Percentiles rank a stretch among this genome's conserved stretches.
These are phyloP conservation scores for Palythoa heliodiscus DNA, from an alignment of 92 coral and sea anemone genomes.

Conservation along the genomic window DNA sequence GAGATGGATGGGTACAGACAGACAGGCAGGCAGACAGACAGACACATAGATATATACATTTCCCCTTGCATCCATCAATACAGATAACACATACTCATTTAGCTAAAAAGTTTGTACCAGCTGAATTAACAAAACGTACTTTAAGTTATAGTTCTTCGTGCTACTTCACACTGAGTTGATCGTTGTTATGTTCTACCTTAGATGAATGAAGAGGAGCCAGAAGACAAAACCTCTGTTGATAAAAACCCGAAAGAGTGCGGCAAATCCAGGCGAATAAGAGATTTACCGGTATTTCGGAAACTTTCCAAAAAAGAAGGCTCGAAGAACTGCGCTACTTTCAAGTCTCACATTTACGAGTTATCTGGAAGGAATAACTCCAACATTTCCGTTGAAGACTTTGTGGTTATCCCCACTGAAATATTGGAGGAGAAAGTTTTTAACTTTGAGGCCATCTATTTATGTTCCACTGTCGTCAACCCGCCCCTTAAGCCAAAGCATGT, in stretches of 20 bases:
- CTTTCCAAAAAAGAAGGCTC: conserved; percentile 23
- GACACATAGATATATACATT: neutral
- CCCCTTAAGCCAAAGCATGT: conserved; percentile 92
- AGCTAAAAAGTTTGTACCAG: neutral
- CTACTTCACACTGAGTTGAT: neutral
- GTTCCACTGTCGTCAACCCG: conserved; percentile 92
- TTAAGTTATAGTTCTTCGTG: neutral
- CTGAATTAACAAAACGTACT: neutral
- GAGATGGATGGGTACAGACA: too few species aligned
- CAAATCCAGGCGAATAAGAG: conserved; percentile 24
- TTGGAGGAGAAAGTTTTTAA: conserved; percentile 69
- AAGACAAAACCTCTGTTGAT: conserved; percentile 9
- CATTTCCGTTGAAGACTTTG: conserved; percentile 47
- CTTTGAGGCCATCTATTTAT: conserved; percentile 76
- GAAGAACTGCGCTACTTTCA: conserved; percentile 15
- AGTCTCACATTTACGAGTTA: neutral
- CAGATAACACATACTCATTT: neutral
- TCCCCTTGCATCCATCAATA: neutral
- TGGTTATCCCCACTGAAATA: conserved; percentile 58
- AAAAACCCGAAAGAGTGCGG: conserved; percentile 14
- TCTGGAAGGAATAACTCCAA: conserved; percentile 15
- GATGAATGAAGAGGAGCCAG: conserved; percentile 18
- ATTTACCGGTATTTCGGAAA: conserved; percentile 12
- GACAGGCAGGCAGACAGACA: too few species aligned
- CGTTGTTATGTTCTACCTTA: neutral